phyloP scores from a whole-genome alignment of 2,797 vertebrate genomes.

The Argya squamiceps region DNA sequence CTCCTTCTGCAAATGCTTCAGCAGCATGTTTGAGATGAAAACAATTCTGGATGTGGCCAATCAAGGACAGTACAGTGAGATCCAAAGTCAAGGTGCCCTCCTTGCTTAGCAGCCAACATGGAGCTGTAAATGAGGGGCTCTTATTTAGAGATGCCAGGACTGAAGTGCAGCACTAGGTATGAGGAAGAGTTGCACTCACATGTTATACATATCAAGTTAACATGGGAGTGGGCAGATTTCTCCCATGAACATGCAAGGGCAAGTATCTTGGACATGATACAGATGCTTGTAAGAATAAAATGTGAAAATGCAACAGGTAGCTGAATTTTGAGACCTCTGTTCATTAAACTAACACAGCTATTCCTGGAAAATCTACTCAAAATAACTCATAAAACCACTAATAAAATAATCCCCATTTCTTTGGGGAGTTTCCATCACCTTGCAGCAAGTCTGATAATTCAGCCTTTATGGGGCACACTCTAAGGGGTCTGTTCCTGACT shows the following conservation, averaged over 20 bases:
- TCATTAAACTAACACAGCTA: background rate
- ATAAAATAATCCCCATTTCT: background rate
- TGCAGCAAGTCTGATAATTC: background rate
- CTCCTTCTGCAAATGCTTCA: background rate
- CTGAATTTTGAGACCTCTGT: background rate
- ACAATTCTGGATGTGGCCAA: background rate
- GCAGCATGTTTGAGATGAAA: background rate
- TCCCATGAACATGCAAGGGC: background rate
- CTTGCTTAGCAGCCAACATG: background rate
- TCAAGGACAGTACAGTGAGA: slow-evolving; percentile 17
- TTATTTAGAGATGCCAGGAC: background rate
- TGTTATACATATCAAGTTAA: background rate
- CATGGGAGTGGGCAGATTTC: background rate
- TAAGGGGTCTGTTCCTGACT: background rate
- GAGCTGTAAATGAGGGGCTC: background rate
- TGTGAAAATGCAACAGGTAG: background rate
- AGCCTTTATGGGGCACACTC: background rate
- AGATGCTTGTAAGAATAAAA: background rate
- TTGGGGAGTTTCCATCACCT: background rate
- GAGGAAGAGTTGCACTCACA: background rate
- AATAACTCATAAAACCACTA: background rate
- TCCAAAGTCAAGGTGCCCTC: slow-evolving; percentile 30
- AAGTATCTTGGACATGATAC: fast-evolving
- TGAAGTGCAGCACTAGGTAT: background rate
- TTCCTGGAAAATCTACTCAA: background rate